These are phyloP conservation scores for Limosa lapponica DNA, from an alignment of 2,797 vertebrate species.

Conservation along the genomic window DNA sequence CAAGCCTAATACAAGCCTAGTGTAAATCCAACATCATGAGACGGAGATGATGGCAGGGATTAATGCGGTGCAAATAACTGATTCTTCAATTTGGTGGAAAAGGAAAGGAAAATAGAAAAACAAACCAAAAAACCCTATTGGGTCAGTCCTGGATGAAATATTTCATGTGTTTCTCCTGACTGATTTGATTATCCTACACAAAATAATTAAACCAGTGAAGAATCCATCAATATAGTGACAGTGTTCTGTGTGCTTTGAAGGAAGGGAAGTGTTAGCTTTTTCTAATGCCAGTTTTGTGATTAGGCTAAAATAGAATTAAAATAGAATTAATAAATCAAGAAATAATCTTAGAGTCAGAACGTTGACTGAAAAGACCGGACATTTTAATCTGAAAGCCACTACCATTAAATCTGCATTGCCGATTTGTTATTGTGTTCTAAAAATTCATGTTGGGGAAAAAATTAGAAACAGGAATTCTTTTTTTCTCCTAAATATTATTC, in stretches of 20 bases:
- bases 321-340: not conserved
- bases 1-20: not conserved
- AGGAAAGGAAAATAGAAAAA: not conserved
- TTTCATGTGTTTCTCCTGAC: not conserved
- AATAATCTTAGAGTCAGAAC: not conserved
- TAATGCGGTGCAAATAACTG: not conserved
- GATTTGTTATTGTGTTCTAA: not conserved
- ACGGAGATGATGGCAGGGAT: not conserved
- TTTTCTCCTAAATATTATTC: not conserved
- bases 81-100: not conserved
- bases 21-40: not conserved
- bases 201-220: not conserved
- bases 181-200: not conserved
- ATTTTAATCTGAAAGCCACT: not conserved
- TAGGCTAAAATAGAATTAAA: not conserved
- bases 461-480: not conserved
- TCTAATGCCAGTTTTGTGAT: not conserved
- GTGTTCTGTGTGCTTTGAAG: not conserved
- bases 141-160: not conserved
- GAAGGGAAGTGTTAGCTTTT: not conserved
- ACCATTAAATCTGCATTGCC: not conserved
- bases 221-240: not conserved
- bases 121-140: accelerated
- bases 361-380: not conserved
- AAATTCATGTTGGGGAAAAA: not conserved